These are phyloP conservation scores for Neolamprologus hecqui DNA, from an alignment of 2,113 vertebrate species.

Conservation along the genomic window DNA sequence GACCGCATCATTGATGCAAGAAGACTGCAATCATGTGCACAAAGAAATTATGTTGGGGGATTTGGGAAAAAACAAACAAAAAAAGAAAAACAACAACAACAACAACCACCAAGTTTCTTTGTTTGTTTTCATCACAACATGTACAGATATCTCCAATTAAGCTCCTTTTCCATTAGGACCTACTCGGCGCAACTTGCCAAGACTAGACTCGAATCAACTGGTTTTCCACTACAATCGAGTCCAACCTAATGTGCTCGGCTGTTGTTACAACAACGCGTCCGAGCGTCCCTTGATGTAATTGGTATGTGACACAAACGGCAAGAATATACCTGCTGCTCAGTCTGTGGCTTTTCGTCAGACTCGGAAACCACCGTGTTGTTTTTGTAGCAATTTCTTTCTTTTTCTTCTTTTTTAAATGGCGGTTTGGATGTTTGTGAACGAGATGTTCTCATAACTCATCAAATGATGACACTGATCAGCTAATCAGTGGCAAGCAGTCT, in stretches of 20 bases:
- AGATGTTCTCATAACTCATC: not conserved
- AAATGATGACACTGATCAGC: not conserved
- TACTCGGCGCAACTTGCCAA: not conserved
- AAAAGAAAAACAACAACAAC: not conserved
- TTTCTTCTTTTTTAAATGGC: not conserved
- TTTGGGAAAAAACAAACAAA: not conserved
- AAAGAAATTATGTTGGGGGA: not conserved
- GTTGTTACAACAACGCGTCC: not conserved
- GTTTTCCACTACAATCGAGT: not conserved
- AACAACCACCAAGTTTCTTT: not conserved
- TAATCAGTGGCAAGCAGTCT: not conserved
- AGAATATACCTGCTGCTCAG: not conserved
- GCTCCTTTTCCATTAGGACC: not conserved
- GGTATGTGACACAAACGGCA: not conserved
- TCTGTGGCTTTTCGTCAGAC: not conserved
- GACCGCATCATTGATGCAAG: not conserved
- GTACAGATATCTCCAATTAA: not conserved
- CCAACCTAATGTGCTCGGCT: not conserved
- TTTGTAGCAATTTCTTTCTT: not conserved
- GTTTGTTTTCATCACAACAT: not conserved
- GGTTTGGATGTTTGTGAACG: not conserved
- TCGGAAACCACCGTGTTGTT: accelerated
- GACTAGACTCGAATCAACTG: not conserved
- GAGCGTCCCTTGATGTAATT: not conserved
- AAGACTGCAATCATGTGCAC: not conserved